Percentiles rank a stretch among this genome's conserved stretches.
Evolutionary conservation across 2,888 invertebrate species (phyloP).

Genomic region (Leucophenga montana): DNA sequence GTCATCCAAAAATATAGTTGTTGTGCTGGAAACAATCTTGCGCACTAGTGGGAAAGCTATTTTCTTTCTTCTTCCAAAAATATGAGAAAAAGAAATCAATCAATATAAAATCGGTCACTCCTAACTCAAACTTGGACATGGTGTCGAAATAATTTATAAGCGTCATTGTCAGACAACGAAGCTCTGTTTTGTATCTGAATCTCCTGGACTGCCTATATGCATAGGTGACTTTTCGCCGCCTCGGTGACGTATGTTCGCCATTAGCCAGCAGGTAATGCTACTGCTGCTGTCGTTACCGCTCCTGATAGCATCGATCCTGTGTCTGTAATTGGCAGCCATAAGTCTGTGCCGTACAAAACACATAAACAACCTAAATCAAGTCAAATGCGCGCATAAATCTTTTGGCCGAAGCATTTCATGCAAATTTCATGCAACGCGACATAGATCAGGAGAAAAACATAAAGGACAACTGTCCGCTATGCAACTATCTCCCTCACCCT

Average conservation of each 20-base stretch:
- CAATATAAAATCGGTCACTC: not conserved
- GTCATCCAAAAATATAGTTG: too few species aligned
- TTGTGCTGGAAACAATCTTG: too few species aligned
- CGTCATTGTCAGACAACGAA: conserved; percentile 1
- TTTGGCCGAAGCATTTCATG: conserved; percentile 40
- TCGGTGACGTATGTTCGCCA: too few species aligned
- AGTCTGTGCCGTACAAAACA: conserved; percentile 59
- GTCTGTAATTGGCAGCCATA: conserved; percentile 64
- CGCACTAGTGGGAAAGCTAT: too few species aligned
- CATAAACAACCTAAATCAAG: conserved; percentile 72
- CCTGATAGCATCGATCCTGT: conserved; percentile 52
- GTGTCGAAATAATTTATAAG: conserved; percentile 13
- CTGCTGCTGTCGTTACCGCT: conserved; percentile 2
- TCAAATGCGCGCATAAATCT: conserved; percentile 70
- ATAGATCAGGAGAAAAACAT: conserved; percentile 24
- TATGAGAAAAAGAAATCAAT: not conserved
- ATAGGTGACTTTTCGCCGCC: too few species aligned
- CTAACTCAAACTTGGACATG: not conserved
- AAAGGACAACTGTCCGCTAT: not conserved
- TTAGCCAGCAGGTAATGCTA: not conserved
- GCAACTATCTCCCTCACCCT: not conserved
- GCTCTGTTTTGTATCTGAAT: too few species aligned
- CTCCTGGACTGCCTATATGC: too few species aligned
- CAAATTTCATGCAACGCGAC: conserved; percentile 22
- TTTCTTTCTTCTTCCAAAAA: not conserved